These are phyloP conservation scores for Erpetoichthys calabaricus DNA, from an alignment of 2,797 vertebrate genomes.

Conservation along the genomic window DNA sequence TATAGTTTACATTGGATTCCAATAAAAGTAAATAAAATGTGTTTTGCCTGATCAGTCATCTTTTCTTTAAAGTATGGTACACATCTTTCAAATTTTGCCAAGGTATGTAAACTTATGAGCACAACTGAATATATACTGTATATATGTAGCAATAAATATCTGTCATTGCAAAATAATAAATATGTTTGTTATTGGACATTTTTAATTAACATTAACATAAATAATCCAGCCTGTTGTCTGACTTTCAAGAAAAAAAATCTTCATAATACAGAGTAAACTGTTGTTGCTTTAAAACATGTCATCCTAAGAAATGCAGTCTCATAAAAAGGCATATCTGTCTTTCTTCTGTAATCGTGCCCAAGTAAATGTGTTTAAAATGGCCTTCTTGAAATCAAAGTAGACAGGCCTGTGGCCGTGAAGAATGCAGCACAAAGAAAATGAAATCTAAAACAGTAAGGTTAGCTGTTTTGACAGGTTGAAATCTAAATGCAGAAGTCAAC, in stretches of 20 bases:
- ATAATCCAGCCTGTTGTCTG: neutral
- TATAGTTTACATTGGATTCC: too few species aligned
- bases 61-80: too few species aligned
- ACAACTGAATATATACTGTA: too few species aligned
- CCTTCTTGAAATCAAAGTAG: slow-evolving; percentile 25
- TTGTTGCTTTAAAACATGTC: slow-evolving; percentile 25
- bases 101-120: too few species aligned
- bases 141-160: too few species aligned
- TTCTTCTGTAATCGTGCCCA: slow-evolving; percentile 7
- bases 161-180: too few species aligned
- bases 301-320: slow-evolving; percentile 25
- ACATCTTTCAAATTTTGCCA: too few species aligned
- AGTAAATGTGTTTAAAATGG: slow-evolving; percentile 13
- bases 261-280: slow-evolving; percentile 26
- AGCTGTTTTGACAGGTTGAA: slow-evolving; percentile 13
- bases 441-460: slow-evolving; percentile 25
- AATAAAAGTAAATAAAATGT: too few species aligned
- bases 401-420: slow-evolving; percentile 26
- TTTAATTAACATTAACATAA: neutral
- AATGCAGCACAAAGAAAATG: slow-evolving; percentile 29
- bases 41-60: too few species aligned
- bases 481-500: too few species aligned
- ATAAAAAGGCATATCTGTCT: slow-evolving; percentile 16
- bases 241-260: slow-evolving; percentile 19
- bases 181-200: too few species aligned